These are phyloP conservation scores for Galagoides demidoff DNA, from an alignment of 2,797 vertebrate species.

Conservation along the genomic window DNA sequence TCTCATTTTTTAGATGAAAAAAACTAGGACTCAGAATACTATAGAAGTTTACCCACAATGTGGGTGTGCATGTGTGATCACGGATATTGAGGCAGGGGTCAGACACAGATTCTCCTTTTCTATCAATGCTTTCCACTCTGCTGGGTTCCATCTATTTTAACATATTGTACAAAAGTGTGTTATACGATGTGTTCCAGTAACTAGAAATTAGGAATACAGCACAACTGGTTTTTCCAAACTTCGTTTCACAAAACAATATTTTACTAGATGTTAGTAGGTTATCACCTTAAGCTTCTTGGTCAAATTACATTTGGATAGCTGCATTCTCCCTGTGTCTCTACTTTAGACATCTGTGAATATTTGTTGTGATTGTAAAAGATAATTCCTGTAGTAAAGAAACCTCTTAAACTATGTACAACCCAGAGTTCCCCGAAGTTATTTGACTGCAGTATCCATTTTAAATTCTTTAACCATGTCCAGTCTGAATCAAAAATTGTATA, in stretches of 20 bases:
- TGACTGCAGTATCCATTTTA: background rate
- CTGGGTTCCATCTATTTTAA: slow-evolving; percentile 3
- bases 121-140: background rate
- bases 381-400: background rate
- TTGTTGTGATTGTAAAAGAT: background rate
- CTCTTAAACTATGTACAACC: background rate
- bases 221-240: slow-evolving; percentile 14
- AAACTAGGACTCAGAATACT: background rate
- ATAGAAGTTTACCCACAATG: background rate
- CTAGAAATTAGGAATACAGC: background rate
- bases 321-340: fast-evolving
- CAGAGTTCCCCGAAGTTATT: background rate
- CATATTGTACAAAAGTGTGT: background rate
- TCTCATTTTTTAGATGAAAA: slow-evolving; percentile 11
- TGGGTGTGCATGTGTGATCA: background rate
- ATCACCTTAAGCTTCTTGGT: slow-evolving; percentile 42
- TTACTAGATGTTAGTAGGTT: slow-evolving; percentile 6
- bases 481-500: too few species aligned
- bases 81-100: background rate
- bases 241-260: slow-evolving; percentile 31
- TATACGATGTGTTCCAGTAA: background rate
- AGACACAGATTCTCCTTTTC: background rate
- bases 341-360: background rate
- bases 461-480: slow-evolving; percentile 6
- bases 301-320: background rate